Percentiles rank a stretch among this genome's conserved stretches.
Evolutionary conservation across 2,888 invertebrate genomes (phyloP).

Genomic region (Campoplex nolae): DNA sequence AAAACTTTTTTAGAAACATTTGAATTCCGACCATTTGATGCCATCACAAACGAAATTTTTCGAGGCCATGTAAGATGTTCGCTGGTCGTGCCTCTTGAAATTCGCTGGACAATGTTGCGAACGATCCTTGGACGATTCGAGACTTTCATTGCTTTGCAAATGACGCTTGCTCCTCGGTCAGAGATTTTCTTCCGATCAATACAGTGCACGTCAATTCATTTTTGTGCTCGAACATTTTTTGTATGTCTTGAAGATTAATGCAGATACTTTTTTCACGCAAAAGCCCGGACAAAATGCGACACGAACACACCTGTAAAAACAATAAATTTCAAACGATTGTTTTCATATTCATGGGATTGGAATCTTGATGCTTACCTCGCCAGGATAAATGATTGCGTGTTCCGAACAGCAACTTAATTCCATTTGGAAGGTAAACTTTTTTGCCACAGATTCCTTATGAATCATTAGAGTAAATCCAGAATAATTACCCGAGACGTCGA

Average conservation of each 20-base stretch:
- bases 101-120: too few species aligned
- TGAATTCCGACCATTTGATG: too few species aligned
- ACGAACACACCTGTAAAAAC: constrained; percentile 59
- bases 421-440: constrained; percentile 71
- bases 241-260: constrained; percentile 2
- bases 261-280: constrained; percentile 29
- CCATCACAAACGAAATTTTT: too few species aligned
- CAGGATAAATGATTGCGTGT: constrained; percentile 5
- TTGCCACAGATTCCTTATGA: constrained; percentile 68
- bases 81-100: too few species aligned
- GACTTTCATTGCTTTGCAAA: too few species aligned
- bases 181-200: constrained; percentile 43
- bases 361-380: constrained; percentile 44
- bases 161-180: not conserved
- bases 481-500: constrained; percentile 70
- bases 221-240: constrained; percentile 11
- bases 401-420: constrained; percentile 62
- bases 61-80: too few species aligned
- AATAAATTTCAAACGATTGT: not conserved
- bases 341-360: not conserved
- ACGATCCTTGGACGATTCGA: too few species aligned
- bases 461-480: constrained; percentile 72
- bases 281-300: constrained; percentile 32
- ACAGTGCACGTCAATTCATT: constrained; percentile 36
- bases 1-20: not conserved